Evolutionary conservation across 2,888 invertebrate species (phyloP), one percentile per base, ranked within the genome.

Genomic region (Ormyrus pomaceus): DNA sequence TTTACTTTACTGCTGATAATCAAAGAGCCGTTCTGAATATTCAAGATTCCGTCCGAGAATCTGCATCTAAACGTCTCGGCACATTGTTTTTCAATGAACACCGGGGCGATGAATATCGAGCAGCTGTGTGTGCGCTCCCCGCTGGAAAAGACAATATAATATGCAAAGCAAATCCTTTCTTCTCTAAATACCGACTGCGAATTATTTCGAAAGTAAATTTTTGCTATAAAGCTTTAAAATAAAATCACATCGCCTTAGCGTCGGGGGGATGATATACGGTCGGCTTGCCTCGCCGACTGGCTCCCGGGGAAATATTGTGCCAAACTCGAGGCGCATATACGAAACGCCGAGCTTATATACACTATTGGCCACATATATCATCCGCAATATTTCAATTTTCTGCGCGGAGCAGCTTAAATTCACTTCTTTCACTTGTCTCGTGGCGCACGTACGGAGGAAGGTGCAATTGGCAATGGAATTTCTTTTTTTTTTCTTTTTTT

Each of bases 81-180:
- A 34, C 45, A 59, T 46, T 8, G 62, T 59, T 55, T 66, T 69
- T 76, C 55, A 76, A 76, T 68, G 13, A 61, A 34, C 46, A 55
- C 11, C 11, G 10, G 11, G 51, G 55, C 48, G 46, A 76, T 76
- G 46, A 64, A 73, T 73, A 73, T 73, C 55, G 55, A 73, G 11
- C 34, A 34, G 34, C 34, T 4, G 4, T 34, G 34, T 19, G 4
- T 7, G 8, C 10, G 45, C 34, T 34, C 34, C 6, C 10, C 61
- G n/a, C 13, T 8, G 46, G 5, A 9, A 46, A 46, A 55, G 0
- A 34, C 48, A 51, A 61, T 72, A 61, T 72, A 61, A 51, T n/a
- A 53, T 45, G 61, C 45, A 72, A 61, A 72, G 70, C 19, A 19
- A 19, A 1, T 34, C 34, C 34, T 4, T 34, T 34, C 34, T 4